phyloP scores from a whole-genome alignment of 2,888 invertebrate genomes.

The Amphipoea oculea region DNA sequence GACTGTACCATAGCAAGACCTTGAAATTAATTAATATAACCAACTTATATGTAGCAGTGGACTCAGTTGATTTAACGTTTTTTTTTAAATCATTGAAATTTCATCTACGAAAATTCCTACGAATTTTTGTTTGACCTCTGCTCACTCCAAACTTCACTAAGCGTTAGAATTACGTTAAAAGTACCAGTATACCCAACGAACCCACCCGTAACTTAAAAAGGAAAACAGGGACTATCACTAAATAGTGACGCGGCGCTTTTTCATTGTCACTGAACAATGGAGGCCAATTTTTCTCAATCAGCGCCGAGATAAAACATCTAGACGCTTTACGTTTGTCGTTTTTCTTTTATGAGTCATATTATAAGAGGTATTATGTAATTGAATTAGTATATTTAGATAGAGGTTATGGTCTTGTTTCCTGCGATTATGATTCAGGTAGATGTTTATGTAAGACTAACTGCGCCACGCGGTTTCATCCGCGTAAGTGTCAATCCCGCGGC shows the following conservation, averaged over 20 bases:
- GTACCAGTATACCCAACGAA: slow-evolving; percentile 18
- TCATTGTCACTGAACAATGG: slow-evolving; percentile 50
- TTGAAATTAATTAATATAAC: neutral
- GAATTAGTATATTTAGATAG: slow-evolving; percentile 1
- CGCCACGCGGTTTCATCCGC: neutral
- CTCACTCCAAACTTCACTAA: neutral
- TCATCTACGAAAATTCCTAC: neutral
- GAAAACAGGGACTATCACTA: slow-evolving; percentile 30
- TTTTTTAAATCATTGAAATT: neutral
- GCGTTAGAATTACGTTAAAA: neutral
- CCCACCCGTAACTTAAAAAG: slow-evolving; percentile 15
- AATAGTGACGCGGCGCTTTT: slow-evolving; percentile 25
- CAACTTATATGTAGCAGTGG: neutral
- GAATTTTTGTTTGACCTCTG: neutral
- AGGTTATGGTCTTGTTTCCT: slow-evolving; percentile 6
- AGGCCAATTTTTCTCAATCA: slow-evolving; percentile 52
- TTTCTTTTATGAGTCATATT: slow-evolving; percentile 25
- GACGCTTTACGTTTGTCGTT: slow-evolving; percentile 9
- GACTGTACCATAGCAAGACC: neutral
- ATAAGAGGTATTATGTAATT: slow-evolving; percentile 13
- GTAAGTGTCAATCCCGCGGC: too few species aligned
- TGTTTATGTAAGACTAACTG: neutral
- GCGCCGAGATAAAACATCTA: slow-evolving; percentile 36
- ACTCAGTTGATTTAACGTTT: neutral
- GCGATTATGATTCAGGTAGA: neutral